These are phyloP conservation scores for Bubalus kerabau DNA, from an alignment of 2,113 vertebrate species.

Conservation along the genomic window DNA sequence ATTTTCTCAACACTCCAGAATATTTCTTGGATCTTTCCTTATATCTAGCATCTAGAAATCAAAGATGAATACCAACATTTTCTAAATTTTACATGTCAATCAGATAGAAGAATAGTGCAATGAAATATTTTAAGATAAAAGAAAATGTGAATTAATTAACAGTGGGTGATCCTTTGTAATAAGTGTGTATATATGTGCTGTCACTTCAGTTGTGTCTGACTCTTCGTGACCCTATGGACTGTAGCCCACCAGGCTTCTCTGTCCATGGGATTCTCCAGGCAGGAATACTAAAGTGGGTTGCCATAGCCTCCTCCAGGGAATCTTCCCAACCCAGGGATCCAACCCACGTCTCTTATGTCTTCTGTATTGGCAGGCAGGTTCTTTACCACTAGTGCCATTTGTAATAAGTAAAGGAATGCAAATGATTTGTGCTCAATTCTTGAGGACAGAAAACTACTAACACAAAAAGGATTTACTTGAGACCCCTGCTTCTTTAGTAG, in stretches of 20 bases:
- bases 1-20: neutral
- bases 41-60: neutral
- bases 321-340: neutral
- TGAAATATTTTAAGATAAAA: neutral
- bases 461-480: neutral
- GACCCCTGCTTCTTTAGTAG: neutral
- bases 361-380: neutral
- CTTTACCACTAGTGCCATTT: neutral
- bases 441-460: neutral
- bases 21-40: neutral
- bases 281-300: neutral
- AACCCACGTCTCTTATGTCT: neutral
- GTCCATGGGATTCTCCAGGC: neutral
- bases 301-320: neutral
- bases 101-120: neutral
- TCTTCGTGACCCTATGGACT: neutral
- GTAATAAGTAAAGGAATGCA: neutral
- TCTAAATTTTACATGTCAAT: neutral
- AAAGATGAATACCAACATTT: neutral
- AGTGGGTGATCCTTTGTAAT: neutral
- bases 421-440: neutral
- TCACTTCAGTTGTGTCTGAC: neutral
- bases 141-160: neutral
- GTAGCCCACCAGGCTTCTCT: neutral
- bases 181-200: neutral